Evolutionary conservation across 2,797 vertebrate species (phyloP).

Genomic region (Halcyon smyrnensis): DNA sequence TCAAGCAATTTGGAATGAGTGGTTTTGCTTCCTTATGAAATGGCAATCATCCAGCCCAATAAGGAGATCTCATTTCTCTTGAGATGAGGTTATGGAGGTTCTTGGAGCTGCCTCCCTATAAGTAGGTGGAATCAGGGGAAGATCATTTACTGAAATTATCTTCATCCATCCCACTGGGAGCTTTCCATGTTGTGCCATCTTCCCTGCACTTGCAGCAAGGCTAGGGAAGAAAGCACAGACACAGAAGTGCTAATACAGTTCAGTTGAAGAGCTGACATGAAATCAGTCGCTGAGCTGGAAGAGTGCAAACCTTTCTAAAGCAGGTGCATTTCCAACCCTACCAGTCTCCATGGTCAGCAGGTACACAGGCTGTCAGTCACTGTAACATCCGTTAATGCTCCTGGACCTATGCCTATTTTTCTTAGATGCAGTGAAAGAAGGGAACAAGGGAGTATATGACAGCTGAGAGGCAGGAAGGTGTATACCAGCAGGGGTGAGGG

Average conservation of each 20-base stretch:
- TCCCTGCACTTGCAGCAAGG: neutral
- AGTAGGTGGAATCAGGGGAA: neutral
- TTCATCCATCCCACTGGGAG: neutral
- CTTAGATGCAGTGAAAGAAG: neutral
- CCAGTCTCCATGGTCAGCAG: neutral
- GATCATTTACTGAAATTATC: neutral
- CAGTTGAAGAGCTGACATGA: neutral
- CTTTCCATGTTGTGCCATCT: neutral
- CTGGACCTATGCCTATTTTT: conserved; percentile 4
- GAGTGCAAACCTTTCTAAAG: neutral
- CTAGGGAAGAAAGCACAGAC: neutral
- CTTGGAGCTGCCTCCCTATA: neutral
- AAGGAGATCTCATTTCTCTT: neutral
- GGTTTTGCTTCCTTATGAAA: neutral
- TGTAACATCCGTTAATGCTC: neutral
- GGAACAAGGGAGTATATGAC: neutral
- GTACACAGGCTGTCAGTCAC: neutral
- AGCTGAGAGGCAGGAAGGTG: conserved; percentile 37
- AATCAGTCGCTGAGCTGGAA: neutral
- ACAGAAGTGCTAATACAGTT: neutral
- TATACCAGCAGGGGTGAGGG: neutral
- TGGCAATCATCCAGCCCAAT: neutral
- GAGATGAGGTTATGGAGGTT: neutral
- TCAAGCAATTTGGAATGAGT: neutral
- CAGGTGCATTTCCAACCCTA: neutral